Conservation (phyloP, 2,113 vertebrate genomes). For the Prinia subflava region DNA sequence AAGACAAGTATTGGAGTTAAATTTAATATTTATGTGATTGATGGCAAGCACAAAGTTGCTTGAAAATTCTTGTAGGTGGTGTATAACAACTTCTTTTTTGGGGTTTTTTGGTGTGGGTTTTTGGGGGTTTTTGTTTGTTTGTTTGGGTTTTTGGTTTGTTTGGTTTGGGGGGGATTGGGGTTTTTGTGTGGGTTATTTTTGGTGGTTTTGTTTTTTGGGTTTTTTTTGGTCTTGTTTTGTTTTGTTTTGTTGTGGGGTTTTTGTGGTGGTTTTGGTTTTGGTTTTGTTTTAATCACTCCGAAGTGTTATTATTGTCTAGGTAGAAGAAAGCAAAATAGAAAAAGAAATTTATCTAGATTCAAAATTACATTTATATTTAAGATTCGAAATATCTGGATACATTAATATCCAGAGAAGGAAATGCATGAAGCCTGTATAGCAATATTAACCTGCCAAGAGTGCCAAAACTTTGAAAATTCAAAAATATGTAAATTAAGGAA, state of each 20-base stretch:
- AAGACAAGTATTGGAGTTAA: not conserved
- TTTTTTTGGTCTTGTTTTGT: not conserved
- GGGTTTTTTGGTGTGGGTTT: too few species aligned
- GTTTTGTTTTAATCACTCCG: not conserved
- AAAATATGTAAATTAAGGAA: not conserved
- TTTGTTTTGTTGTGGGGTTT: too few species aligned
- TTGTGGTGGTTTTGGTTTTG: too few species aligned
- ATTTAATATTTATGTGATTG: not conserved
- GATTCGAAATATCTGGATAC: not conserved
- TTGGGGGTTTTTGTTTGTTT: too few species aligned
- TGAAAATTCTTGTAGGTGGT: not conserved
- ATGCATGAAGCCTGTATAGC: not conserved
- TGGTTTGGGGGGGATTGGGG: too few species aligned
- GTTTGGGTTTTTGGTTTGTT: too few species aligned
- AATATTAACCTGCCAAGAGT: not conserved
- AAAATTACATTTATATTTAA: not conserved
- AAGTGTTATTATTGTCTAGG: not conserved
- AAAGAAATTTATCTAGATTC: not conserved
- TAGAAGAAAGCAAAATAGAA: not conserved
- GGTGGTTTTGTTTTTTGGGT: not conserved
- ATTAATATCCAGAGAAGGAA: not conserved
- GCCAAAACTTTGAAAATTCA: not conserved
- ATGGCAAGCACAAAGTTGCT: not conserved
- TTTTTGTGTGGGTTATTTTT: too few species aligned
- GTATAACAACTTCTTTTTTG: not conserved